phyloP scores from a whole-genome alignment of 2,113 vertebrate genomes.

The Diadophis punctatus region DNA sequence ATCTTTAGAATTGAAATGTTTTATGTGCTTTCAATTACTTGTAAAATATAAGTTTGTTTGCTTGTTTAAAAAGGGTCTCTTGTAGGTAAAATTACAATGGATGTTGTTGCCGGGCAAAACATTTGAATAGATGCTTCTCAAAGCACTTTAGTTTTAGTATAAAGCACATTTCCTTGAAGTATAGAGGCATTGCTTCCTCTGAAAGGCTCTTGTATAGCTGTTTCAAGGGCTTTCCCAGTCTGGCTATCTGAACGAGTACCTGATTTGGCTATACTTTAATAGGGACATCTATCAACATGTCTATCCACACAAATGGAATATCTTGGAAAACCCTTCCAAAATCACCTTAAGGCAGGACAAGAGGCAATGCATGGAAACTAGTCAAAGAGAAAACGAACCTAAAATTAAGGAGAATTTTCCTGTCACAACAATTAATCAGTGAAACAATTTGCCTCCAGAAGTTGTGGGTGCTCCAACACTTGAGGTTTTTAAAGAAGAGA shows the following conservation, averaged over 20 bases:
- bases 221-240: background rate
- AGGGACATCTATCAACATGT: background rate
- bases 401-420: background rate
- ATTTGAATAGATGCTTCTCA: background rate
- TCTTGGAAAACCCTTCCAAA: background rate
- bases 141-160: background rate
- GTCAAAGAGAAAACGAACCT: background rate
- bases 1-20: conserved; percentile 10
- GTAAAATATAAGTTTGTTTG: background rate
- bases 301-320: background rate
- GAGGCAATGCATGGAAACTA: background rate
- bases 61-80: background rate
- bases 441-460: background rate
- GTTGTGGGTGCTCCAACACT: background rate
- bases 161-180: background rate
- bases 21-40: background rate
- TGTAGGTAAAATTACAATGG: background rate
- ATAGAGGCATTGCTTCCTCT: background rate
- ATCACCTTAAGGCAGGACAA: background rate
- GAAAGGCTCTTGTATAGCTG: background rate
- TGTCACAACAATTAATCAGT: background rate
- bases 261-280: background rate
- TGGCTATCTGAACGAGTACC: background rate
- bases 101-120: background rate
- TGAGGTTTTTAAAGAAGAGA: background rate